These are phyloP conservation scores for Chrysodeixis includens DNA, from an alignment of 2,888 invertebrate genomes.

Conservation along the genomic window DNA sequence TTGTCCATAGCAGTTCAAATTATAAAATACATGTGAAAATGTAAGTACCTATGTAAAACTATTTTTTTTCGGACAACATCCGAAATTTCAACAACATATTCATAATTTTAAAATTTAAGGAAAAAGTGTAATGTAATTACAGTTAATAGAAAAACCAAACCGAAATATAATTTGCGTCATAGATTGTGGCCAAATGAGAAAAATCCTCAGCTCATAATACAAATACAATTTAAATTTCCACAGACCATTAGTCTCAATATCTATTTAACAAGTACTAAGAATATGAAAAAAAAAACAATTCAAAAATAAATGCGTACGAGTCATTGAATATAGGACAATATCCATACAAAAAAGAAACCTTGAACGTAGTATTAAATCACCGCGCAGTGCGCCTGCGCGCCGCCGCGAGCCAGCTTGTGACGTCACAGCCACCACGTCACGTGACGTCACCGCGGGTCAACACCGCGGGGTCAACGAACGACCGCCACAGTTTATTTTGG, in stretches of 20 bases:
- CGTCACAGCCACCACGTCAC: constrained; percentile 78
- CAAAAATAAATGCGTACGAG: constrained; percentile 38
- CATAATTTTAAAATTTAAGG: no score
- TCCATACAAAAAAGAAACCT: constrained; percentile 72
- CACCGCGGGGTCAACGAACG: constrained; percentile 84
- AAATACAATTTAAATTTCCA: neutral
- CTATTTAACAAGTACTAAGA: constrained; percentile 34
- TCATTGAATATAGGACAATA: constrained; percentile 62
- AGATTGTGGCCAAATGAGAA: neutral
- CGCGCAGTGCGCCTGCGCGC: constrained; percentile 64
- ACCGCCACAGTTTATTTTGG: constrained; percentile 86
- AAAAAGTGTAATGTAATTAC: no score
- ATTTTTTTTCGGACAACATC: no score
- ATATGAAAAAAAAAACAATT: constrained; percentile 22
- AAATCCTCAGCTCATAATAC: neutral
- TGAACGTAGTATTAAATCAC: constrained; percentile 73
- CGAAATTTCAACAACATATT: no score
- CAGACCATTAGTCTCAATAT: neutral
- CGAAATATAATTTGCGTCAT: no score
- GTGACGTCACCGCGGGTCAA: constrained; percentile 74
- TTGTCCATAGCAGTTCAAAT: no score
- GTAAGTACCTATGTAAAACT: no score
- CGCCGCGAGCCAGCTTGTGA: constrained; percentile 65
- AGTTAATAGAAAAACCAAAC: no score
- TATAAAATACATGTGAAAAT: no score